Conservation (phyloP, 2,888 invertebrate species). For the Iphiclides podalirius region DNA sequence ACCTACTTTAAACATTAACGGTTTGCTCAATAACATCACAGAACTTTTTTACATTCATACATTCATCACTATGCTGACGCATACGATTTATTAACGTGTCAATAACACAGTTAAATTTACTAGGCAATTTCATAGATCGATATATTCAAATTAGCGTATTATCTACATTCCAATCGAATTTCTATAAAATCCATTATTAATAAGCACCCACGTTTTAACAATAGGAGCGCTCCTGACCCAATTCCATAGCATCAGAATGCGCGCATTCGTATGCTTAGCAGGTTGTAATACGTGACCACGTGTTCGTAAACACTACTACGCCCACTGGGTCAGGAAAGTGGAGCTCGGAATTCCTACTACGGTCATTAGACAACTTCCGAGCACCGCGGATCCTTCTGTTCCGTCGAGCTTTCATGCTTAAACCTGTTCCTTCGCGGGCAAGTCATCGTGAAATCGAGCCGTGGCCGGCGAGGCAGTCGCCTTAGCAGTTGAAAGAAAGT, state of each 20-base stretch:
- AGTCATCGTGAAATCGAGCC: conserved; percentile 72
- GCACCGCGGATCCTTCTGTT: conserved; percentile 35
- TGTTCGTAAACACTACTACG: conserved; percentile 30
- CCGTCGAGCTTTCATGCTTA: conserved; percentile 46
- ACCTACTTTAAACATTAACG: no score
- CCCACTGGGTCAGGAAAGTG: conserved; percentile 56
- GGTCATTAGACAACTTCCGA: conserved; percentile 58
- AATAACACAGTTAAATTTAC: no score
- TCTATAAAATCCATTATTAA: conserved; percentile 11
- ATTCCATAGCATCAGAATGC: conserved; percentile 18
- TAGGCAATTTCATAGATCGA: no score
- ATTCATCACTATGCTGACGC: no score
- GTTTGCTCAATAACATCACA: no score
- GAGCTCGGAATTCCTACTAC: conserved; percentile 51
- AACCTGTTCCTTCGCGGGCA: conserved; percentile 52
- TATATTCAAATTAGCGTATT: neutral
- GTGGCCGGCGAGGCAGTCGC: conserved; percentile 35
- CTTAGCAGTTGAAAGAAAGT: conserved; percentile 33
- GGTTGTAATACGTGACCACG: conserved; percentile 26
- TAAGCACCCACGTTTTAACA: conserved; percentile 1
- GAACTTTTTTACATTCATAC: no score
- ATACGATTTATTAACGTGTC: no score
- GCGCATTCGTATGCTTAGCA: conserved; percentile 26
- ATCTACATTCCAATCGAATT: neutral
- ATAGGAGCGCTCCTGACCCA: conserved; percentile 11